Base-by-base conservation (phyloP, 2,113 vertebrate species). In the Riparia riparia region DNA sequence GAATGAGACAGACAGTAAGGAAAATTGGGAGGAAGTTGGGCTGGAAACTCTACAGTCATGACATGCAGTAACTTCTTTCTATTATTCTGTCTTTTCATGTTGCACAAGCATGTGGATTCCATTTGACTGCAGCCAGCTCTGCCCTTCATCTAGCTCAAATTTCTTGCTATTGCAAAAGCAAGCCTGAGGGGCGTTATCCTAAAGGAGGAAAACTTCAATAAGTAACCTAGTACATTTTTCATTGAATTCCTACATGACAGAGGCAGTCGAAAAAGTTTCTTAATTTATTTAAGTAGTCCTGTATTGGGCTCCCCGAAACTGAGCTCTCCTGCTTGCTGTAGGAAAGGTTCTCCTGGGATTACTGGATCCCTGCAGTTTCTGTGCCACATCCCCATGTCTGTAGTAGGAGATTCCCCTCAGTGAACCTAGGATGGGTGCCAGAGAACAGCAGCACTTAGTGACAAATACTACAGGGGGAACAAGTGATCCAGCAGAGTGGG, bases 61-160 rank as follows among this genome's bases (percentile, higher is more conserved):
- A 95, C 95, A 96, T 93, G 90, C 54, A 93, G 89, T 92, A 91
- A 97, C 95, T 97, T 96, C 93, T 82, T 92, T 96, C 93, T 76
- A 41, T 96, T 93, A 94, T 90, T 97, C 95, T 77, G 78, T 47
- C 91, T 96, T 96, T 97, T 96, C 87, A 95, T 94, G 94, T 93
- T 93, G 54, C 82, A 51, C 82, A 81, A 54, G 70, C 93, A 93
- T 94, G 93, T 96, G 95, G 90, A 91, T 95, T 96, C 90, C 60
- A 96, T 96, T 97, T 96, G 87, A 50, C 76, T 95, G 71, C 77
- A 95, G 84, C 94, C 61, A 76, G 82, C 71, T 77, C 90, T 91
- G 90, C 87, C 92, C 91, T 95, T 94, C 84, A 88, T 91, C 82
- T 82, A 71, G 85, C 95, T 95, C 78, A 95, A 15, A 77, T 96